Evolutionary conservation across 2,888 invertebrate species (phyloP), one percentile per base, ranked within the genome.

Genomic region (Philaethria dido): DNA sequence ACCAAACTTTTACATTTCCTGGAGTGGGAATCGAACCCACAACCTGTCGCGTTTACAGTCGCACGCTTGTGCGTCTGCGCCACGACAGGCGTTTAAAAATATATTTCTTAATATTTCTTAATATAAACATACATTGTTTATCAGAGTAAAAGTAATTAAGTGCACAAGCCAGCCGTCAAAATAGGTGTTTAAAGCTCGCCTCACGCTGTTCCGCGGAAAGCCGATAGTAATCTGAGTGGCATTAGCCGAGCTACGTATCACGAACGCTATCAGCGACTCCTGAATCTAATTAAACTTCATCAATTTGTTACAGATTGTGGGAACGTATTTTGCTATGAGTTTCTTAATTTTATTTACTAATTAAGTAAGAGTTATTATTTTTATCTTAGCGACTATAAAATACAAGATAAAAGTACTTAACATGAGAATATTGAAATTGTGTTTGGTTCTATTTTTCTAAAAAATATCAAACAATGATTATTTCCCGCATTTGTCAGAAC

Each of bases 131-230:
- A 57, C 42, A 22, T 25, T 25, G 48, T 63, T 47, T 64, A 64
- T 67, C 48, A 57, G 59, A 67, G 69, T 63, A 64, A 66, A 62
- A 63, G 64, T 69, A 69, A 69, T 69, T 66, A 71, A 66, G 68
- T 68, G 50, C 69, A 69, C 66, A 57, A 64, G 66, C 66, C 59
- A 64, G 68, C 66, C 70, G 68, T 70, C 68, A 64, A 60, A 72
- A 62, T 64, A 68, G 57, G 50, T 68, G 66, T 64, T 70, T 78
- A 78, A 76, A 75, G 57, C 72, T 76, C 76, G 77, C 78, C 74
- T 80, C 78, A 76, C 75, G 68, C 74, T 54, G 73, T 75, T 83
- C 77, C 72, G 72, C 78, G 80, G 78, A 83, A 82, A 71, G 73
- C 70, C 65, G 77, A 77, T 77, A 70, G 73, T 68, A 70, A 77